These are phyloP conservation scores for Catonia carolina DNA, from an alignment of 2,888 invertebrate genomes.

Conservation along the genomic window DNA sequence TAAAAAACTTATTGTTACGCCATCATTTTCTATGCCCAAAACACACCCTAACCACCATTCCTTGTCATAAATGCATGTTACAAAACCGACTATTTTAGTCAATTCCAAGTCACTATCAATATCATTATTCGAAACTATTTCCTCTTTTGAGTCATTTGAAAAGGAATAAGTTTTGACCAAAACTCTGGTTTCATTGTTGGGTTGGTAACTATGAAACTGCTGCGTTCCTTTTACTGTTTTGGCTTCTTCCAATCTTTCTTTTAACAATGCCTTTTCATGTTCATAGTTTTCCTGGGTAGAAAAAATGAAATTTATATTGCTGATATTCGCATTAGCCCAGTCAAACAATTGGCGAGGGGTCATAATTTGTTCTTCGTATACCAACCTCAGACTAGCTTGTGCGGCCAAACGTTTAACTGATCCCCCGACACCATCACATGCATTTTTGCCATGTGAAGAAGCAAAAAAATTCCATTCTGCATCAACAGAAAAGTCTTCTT, in stretches of 20 bases:
- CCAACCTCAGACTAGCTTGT: constrained; percentile 21
- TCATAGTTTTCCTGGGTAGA: neutral
- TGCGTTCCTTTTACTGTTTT: neutral
- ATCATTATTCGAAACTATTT: too few species aligned
- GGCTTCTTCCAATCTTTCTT: neutral
- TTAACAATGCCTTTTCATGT: neutral
- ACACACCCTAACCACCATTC: neutral
- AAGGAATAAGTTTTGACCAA: too few species aligned
- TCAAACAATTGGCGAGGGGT: constrained; percentile 7
- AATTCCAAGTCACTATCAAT: too few species aligned
- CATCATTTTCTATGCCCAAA: neutral
- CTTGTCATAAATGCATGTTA: neutral
- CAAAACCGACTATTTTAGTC: neutral
- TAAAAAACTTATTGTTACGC: too few species aligned
- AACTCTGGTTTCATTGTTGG: too few species aligned
- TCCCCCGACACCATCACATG: constrained; percentile 28
- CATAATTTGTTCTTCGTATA: constrained; percentile 8
- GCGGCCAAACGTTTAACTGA: constrained; percentile 29
- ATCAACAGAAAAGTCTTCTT: constrained; percentile 14
- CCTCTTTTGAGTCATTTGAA: too few species aligned
- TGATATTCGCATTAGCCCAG: constrained; percentile 5
- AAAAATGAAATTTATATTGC: neutral
- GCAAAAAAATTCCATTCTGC: constrained; percentile 29
- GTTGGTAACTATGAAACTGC: constrained; percentile 6
- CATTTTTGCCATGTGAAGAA: constrained; percentile 25